Conservation (phyloP, 2,888 invertebrate genomes). For the Rhopalosiphum nymphaeae region DNA sequence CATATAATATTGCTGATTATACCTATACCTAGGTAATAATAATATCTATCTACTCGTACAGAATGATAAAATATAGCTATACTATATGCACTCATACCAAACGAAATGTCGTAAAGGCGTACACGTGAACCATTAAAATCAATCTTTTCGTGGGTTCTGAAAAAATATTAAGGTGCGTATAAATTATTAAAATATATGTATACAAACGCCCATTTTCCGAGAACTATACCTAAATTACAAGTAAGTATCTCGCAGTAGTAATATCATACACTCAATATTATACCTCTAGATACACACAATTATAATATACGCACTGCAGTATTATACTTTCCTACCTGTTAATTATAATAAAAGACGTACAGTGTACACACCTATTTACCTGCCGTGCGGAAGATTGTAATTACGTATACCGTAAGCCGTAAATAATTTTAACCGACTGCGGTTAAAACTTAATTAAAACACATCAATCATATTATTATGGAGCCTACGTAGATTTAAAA, state of each 20-base stretch:
- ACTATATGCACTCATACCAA: neutral
- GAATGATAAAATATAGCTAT: neutral
- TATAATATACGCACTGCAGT: neutral
- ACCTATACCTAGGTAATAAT: neutral
- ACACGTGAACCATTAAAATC: neutral
- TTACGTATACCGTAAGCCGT: slow-evolving; percentile 28
- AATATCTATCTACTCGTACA: neutral
- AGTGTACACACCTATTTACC: neutral
- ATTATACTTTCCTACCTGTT: neutral
- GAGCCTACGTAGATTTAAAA: neutral
- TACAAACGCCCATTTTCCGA: neutral
- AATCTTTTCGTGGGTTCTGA: neutral
- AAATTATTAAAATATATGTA: neutral
- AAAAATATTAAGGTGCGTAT: neutral
- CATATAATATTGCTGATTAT: neutral
- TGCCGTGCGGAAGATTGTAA: slow-evolving; percentile 24
- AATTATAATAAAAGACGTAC: slow-evolving; percentile 22
- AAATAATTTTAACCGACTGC: slow-evolving; percentile 33
- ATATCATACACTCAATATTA: neutral
- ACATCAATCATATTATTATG: slow-evolving; percentile 32
- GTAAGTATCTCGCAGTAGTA: neutral
- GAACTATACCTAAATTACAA: neutral
- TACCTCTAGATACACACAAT: neutral
- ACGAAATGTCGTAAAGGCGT: neutral
- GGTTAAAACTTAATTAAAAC: slow-evolving; percentile 49